These are phyloP conservation scores for Xestia rhomboidea DNA, from an alignment of 2,888 invertebrate genomes.

Conservation along the genomic window DNA sequence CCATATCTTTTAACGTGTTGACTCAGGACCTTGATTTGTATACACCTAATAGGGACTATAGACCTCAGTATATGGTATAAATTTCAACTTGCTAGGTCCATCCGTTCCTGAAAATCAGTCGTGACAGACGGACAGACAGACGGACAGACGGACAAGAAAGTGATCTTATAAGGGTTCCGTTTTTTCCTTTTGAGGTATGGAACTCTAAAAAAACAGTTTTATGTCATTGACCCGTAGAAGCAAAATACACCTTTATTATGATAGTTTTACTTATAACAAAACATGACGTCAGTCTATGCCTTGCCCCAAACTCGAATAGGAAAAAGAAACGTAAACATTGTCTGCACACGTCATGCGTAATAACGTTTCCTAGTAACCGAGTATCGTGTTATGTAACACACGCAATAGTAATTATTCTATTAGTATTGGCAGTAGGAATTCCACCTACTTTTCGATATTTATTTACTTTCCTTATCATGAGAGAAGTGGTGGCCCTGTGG, in stretches of 20 bases:
- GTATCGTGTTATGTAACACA: constrained; percentile 63
- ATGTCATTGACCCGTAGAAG: not conserved
- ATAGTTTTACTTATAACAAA: not conserved
- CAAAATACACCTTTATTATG: not conserved
- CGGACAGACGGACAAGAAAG: too few relatives aligned
- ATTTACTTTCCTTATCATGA: constrained; percentile 12
- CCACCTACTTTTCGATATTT: constrained; percentile 29
- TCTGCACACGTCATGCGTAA: constrained; percentile 59
- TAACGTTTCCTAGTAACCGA: constrained; percentile 70
- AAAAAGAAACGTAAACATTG: constrained; percentile 71
- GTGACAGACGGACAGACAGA: too few relatives aligned
- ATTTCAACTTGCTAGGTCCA: too few relatives aligned
- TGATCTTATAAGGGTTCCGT: too few relatives aligned
- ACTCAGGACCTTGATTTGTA: too few relatives aligned
- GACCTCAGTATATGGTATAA: too few relatives aligned
- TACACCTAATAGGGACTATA: too few relatives aligned
- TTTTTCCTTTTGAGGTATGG: too few relatives aligned
- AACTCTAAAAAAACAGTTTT: too few relatives aligned
- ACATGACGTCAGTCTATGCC: constrained; percentile 3
- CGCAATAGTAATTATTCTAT: constrained; percentile 48
- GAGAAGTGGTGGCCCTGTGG: not conserved
- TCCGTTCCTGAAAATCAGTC: too few relatives aligned
- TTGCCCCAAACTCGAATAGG: constrained; percentile 43
- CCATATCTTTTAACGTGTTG: too few relatives aligned
- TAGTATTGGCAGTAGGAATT: constrained; percentile 42